phyloP scores from a whole-genome alignment of 2,797 vertebrate species.

The Enteromius trimaculatus region DNA sequence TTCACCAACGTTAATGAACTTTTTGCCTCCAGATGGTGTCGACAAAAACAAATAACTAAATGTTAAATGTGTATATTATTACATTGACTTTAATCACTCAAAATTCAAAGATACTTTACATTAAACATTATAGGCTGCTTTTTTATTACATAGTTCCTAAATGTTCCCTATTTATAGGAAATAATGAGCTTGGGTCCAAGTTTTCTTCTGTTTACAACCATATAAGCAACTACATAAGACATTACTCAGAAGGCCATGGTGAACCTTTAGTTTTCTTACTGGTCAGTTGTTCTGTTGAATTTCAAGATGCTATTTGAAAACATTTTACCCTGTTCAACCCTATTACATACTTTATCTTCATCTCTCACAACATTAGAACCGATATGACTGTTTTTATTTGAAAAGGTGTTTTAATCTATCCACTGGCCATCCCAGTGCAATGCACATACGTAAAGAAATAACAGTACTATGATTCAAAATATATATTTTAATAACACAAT shows the following conservation, averaged over 20 bases:
- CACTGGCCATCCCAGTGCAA: neutral
- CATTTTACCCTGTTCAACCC: neutral
- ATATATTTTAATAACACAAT: constrained; percentile 1
- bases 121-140: neutral
- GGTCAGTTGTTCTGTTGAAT: neutral
- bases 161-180: neutral
- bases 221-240: neutral
- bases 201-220: neutral
- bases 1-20: neutral
- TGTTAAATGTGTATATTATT: neutral
- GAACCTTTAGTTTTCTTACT: neutral
- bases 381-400: neutral
- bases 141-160: neutral
- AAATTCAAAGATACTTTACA: neutral
- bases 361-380: neutral
- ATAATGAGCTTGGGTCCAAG: neutral
- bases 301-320: neutral
- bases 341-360: neutral
- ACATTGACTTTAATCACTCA: neutral
- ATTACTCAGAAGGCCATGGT: neutral
- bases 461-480: neutral
- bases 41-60: neutral
- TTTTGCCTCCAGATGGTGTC: too few species aligned
- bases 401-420: neutral
- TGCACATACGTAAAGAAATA: neutral